Evolutionary conservation across 2,888 invertebrate species (phyloP).

Genomic region (Eledone cirrhosa): DNA sequence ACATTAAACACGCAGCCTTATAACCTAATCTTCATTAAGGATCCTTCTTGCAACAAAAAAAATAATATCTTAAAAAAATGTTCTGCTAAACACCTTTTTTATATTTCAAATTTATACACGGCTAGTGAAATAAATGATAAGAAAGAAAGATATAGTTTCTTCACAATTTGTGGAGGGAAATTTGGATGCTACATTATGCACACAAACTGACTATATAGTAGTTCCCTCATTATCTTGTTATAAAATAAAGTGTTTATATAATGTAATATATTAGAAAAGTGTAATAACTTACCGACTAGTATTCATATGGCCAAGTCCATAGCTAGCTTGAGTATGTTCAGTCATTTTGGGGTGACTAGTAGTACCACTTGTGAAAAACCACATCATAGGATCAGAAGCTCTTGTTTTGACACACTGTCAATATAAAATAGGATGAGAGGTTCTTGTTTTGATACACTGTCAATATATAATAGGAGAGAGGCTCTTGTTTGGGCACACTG

Average conservation of each 20-base stretch:
- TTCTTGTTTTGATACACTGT: constrained; percentile 56
- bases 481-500: constrained; percentile 57
- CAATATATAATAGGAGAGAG: constrained; percentile 32
- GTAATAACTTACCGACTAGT: constrained; percentile 54
- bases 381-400: constrained; percentile 63
- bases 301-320: constrained; percentile 65
- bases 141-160: too few relatives aligned
- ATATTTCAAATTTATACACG: too few relatives aligned
- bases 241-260: not conserved
- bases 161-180: not conserved
- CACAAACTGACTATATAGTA: not conserved
- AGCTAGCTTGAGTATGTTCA: constrained; percentile 67
- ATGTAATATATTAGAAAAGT: not conserved
- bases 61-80: too few relatives aligned
- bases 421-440: constrained; percentile 33
- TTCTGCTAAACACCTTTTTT: too few relatives aligned
- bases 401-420: constrained; percentile 56
- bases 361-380: constrained; percentile 70
- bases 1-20: too few relatives aligned
- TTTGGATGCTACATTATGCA: not conserved
- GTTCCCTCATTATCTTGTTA: too few relatives aligned
- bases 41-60: too few relatives aligned
- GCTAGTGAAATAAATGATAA: too few relatives aligned
- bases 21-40: too few relatives aligned
- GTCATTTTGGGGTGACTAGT: constrained; percentile 69